A percentile compares a stretch with the other conserved stretches of the same genome.
These are phyloP conservation scores for Plecotus auritus DNA, from an alignment of 2,113 vertebrate species.

Conservation along the genomic window DNA sequence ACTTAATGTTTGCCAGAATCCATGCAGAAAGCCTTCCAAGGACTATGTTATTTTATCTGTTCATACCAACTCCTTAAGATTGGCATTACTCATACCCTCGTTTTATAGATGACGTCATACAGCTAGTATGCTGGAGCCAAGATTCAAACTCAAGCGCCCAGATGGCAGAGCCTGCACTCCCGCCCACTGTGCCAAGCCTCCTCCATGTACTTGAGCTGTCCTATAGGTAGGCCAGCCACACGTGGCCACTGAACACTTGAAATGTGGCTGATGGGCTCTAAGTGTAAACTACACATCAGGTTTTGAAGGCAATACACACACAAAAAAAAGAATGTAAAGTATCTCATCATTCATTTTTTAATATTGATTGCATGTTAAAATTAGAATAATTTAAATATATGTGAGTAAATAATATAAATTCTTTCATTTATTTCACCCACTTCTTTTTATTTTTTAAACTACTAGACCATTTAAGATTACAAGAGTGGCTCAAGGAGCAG, in stretches of 20 bases:
- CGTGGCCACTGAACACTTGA: neutral
- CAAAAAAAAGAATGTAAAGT: neutral
- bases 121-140: neutral
- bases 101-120: neutral
- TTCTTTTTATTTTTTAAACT: neutral
- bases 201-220: too few species aligned
- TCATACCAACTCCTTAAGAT: neutral
- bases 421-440: neutral
- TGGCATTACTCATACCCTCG: neutral
- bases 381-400: neutral
- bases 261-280: neutral
- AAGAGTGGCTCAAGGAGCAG: neutral
- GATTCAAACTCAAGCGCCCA: neutral
- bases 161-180: neutral
- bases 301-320: neutral
- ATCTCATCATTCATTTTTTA: neutral
- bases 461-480: neutral
- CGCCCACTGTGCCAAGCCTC: fast-evolving
- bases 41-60: neutral
- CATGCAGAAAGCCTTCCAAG: neutral
- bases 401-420: neutral
- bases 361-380: neutral
- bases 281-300: neutral
- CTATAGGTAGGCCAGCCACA: fast-evolving
- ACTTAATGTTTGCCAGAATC: neutral